Evolutionary conservation across 2,888 invertebrate species (phyloP), one percentile per base, ranked within the genome.

Genomic region (Orgyia antiqua): DNA sequence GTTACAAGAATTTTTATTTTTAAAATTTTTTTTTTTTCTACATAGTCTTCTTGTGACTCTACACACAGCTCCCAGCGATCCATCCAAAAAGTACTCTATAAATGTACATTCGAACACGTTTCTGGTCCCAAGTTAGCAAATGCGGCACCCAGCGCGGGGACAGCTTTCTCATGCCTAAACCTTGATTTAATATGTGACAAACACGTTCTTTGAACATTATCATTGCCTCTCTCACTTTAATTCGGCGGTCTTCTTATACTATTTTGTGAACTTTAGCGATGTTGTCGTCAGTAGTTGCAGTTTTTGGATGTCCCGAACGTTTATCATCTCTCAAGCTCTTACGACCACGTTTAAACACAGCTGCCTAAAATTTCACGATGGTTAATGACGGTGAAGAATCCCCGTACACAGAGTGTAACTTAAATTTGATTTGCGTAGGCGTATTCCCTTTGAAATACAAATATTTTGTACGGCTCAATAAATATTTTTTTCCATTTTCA

Each of bases 341-440:
- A 40, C 38, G 41, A 26, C 44, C 46, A 33, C 37, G 29, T 40
- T 46, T 43, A 43, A 46, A 40, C 33, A 42, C 45, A 39, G 41
- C 36, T 34, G 30, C 40, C 37, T 40, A 49, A 37, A 33, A 39
- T 38, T 43, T 40, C n/a, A 42, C 27, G 25, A 33, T 39, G 24
- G 32, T 39, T 33, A 42, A 39, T 36, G 36, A 42, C 24, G 37
- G 43, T 24, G 39, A 15, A 37, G 36, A 36, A 24, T 35, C 36
- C 30, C 37, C 35, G 7, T 33, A 27, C 12, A 31, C 31, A 39
- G 40, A 33, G 17, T 27, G 17, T 10, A 19, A 19, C 19, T 19
- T n/a, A 9, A 17, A n/a, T 27, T 17, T 27, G 27, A 27, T 41
- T 4, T 19, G 7, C 27, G 36, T 44, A n/a, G 23, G 23, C 15